Evolutionary conservation across 92 coral and sea anemone genomes (phyloP), one percentile per base, ranked within the genome.

Genomic region (Hydrozoanthus gracilis): DNA sequence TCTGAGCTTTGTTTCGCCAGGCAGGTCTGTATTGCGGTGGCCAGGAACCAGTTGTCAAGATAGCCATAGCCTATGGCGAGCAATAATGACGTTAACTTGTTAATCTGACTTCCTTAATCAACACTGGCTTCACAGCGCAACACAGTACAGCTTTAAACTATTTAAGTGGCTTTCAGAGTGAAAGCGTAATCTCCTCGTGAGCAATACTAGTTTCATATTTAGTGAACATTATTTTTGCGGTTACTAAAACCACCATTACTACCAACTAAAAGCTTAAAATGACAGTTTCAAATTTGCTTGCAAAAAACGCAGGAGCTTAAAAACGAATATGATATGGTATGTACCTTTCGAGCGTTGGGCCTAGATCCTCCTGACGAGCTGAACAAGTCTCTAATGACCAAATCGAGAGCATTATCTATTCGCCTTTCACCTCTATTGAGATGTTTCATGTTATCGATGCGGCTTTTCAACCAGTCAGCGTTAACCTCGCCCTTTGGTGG

Each of bases 311-410:
- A 27, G 2, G 1, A 27, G 39, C 39, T 27, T 27, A 27, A 27
- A 27, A 0, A 27, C 0, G 39, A 27, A 27, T 27, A 27, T 27
- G 39, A 27, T 27, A 27, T 27, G 39, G 39, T 27, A 27, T 27
- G 39, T 27, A 94, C 98, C 94, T 89, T 94, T 54, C 93, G 92
- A 54, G 95, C 94, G 18, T 91, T 92, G 35, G 88, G 91, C 71
- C 98, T 89, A 27, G 98, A 88, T 15, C 98, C 98, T 56, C 88
- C 93, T 27, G 87, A 86, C 51, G 70, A 77, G 51, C 94, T 87
- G 61, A 94, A 92, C 76, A 94, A 67, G 48, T 88, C 84, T 7
- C 78, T 71, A 52, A 91, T 84, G 7, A 94, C 93, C 77, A 92
- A 77, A 20, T 94, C 86, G 58, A 92, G 75, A 27, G 95, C 98